Conservation (phyloP, 2,113 vertebrate genomes). For the Athene cunicularia region DNA sequence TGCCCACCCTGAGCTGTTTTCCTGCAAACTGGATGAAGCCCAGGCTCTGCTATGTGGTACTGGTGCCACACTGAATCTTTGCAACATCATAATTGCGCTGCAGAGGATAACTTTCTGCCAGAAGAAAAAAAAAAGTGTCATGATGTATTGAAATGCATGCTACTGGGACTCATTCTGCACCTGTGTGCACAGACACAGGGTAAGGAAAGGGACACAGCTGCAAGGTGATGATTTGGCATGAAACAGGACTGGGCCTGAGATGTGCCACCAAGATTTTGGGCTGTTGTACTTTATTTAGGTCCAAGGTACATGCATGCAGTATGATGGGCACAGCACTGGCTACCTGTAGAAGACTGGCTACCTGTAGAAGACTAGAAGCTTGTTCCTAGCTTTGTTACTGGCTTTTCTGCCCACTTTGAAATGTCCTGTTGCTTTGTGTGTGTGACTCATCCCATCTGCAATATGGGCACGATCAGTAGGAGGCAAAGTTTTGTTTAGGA, state of each 20-base stretch:
- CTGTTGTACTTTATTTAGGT: neutral
- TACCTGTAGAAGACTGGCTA: neutral
- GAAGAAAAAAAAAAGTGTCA: neutral
- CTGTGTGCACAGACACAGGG: neutral
- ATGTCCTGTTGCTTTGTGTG: neutral
- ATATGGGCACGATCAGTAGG: neutral
- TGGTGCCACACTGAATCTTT: neutral
- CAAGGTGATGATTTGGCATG: neutral
- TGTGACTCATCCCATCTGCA: neutral
- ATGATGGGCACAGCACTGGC: neutral
- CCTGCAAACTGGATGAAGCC: neutral
- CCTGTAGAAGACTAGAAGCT: neutral
- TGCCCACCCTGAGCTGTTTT: neutral
- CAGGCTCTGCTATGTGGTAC: neutral
- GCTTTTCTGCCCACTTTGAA: neutral
- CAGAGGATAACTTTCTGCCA: neutral
- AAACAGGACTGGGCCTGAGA: neutral
- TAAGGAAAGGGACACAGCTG: neutral
- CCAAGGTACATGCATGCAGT: accelerated
- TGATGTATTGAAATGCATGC: neutral
- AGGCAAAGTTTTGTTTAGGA: neutral
- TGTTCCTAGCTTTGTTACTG: neutral
- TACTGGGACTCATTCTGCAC: neutral
- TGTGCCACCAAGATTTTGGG: neutral
- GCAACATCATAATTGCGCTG: neutral